Conservation (phyloP, 1,140 invertebrate genomes). For the Caenorhabditis tropicalis region DNA sequence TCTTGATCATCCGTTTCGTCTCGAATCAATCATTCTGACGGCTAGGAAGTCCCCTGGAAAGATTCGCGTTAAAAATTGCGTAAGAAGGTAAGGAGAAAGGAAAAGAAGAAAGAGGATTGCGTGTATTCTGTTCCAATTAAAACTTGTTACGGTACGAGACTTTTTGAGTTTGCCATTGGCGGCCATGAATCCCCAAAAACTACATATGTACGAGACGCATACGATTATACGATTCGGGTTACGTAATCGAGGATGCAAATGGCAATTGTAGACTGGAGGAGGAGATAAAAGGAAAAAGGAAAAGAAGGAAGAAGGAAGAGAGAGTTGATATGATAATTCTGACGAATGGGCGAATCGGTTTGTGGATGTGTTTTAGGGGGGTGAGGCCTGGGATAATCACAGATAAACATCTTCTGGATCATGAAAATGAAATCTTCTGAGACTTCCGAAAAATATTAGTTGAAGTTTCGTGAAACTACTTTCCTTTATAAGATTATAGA, state of each 20-base stretch:
- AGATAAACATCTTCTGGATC: neutral
- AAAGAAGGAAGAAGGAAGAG: neutral
- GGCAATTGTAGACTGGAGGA: neutral
- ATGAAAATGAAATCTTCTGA: neutral
- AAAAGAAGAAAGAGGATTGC: neutral
- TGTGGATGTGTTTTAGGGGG: neutral
- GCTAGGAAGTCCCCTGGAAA: neutral
- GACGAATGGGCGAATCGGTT: conserved; percentile 16
- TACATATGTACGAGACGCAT: conserved; percentile 19
- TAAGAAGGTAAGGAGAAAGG: neutral
- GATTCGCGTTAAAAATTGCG: conserved; percentile 11
- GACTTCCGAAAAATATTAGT: no score
- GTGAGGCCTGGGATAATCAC: conserved; percentile 13
- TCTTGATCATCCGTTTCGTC: conserved; percentile 12
- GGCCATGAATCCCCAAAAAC: neutral
- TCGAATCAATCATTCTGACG: conserved; percentile 18
- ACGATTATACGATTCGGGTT: conserved; percentile 38
- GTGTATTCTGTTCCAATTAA: conserved; percentile 39
- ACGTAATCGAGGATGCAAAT: conserved; percentile 23
- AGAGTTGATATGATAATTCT: conserved; percentile 31
- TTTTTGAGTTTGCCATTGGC: conserved; percentile 37
- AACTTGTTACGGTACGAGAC: conserved; percentile 44
- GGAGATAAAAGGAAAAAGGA: neutral
- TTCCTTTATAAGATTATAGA: no score
- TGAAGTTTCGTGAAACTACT: no score